Conservation (phyloP, 2,113 vertebrate species). For the Lagopus muta region DNA sequence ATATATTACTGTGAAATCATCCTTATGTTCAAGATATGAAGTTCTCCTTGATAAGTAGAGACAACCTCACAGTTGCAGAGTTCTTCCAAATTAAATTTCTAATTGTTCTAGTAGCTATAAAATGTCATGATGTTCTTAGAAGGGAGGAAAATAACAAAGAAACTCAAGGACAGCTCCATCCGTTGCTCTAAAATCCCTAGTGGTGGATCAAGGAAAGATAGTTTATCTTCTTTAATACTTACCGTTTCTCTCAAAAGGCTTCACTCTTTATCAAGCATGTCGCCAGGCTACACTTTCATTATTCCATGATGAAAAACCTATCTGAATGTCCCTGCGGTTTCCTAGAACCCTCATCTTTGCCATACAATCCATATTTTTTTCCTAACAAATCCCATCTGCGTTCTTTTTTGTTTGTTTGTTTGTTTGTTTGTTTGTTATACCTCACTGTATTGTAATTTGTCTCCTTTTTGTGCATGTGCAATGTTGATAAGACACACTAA, state of each 20-base stretch:
- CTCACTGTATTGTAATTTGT: background rate
- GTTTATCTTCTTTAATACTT: background rate
- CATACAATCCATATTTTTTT: background rate
- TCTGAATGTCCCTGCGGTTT: background rate
- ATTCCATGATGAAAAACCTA: background rate
- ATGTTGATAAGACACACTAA: background rate
- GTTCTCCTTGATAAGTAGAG: background rate
- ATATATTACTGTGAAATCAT: background rate
- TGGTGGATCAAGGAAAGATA: background rate
- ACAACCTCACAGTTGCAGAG: background rate
- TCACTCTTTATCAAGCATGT: background rate
- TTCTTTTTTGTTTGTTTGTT: background rate
- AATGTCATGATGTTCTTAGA: background rate
- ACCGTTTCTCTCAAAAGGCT: background rate
- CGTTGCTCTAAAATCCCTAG: conserved; percentile 2
- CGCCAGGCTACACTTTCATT: background rate
- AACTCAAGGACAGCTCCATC: background rate
- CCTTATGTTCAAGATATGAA: background rate
- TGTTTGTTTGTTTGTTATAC: background rate
- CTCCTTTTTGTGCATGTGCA: background rate
- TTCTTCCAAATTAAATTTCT: conserved; percentile 1
- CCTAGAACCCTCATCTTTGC: background rate
- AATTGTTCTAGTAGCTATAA: background rate
- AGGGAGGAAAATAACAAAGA: background rate
- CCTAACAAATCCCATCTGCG: background rate